Conservation (phyloP, 2,888 invertebrate genomes). For the Biston stratarius region DNA sequence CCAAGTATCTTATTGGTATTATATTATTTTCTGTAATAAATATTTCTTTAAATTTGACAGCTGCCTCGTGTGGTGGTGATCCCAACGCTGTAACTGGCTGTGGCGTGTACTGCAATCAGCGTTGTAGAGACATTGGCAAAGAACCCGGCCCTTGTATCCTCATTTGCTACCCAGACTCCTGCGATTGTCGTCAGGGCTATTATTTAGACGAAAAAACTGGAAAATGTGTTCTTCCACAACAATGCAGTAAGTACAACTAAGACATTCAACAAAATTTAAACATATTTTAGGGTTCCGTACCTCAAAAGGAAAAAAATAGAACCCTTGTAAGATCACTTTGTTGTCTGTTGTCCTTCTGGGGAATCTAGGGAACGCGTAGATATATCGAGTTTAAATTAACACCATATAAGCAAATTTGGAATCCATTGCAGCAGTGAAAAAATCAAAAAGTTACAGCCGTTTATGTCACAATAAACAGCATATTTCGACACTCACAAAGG, state of each 20-base stretch:
- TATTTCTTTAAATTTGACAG: background rate
- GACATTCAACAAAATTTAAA: background rate
- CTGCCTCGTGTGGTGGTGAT: conserved; percentile 47
- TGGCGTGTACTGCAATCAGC: conserved; percentile 46
- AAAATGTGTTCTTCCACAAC: conserved; percentile 48
- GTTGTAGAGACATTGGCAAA: conserved; percentile 44
- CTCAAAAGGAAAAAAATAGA: no score
- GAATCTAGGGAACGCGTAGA: no score
- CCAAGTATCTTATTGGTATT: background rate
- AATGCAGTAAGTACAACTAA: conserved; percentile 57
- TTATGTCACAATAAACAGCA: no score
- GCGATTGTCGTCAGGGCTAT: conserved; percentile 51
- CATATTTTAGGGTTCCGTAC: no score
- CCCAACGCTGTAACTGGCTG: conserved; percentile 46
- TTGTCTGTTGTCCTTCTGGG: no score
- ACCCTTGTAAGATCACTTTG: no score
- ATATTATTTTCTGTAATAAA: background rate
- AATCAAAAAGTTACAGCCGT: no score
- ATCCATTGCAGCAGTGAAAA: no score
- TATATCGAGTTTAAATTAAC: no score
- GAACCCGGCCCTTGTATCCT: conserved; percentile 28
- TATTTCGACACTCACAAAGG: no score
- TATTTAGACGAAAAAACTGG: conserved; percentile 44
- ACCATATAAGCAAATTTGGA: no score
- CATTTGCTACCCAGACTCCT: conserved; percentile 35